phyloP scores from a whole-genome alignment of 2,113 vertebrate genomes.

The Bettongia penicillata region DNA sequence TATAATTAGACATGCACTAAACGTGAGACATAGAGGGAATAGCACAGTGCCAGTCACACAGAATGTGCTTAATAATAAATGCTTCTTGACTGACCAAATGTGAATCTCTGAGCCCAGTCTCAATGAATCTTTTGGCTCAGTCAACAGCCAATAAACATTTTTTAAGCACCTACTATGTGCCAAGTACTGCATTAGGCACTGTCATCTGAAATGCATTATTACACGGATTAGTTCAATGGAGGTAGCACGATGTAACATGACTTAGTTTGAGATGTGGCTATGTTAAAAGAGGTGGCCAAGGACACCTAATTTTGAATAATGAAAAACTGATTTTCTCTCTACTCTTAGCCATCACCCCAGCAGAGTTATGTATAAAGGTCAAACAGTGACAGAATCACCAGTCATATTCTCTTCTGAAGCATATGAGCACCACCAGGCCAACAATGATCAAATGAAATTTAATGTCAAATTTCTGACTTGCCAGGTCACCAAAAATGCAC shows the following conservation, averaged over 20 bases:
- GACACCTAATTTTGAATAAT: slow-evolving; percentile 20
- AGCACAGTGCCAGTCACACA: not conserved
- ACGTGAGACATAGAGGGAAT: not conserved
- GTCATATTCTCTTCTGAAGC: not conserved
- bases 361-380: not conserved
- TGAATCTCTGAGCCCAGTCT: not conserved
- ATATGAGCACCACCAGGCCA: not conserved
- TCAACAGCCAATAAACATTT: not conserved
- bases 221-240: not conserved
- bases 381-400: not conserved
- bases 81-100: not conserved
- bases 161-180: not conserved
- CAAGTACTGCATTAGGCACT: not conserved
- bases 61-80: too few species aligned
- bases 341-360: not conserved
- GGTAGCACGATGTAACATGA: not conserved
- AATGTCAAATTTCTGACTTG: slow-evolving; percentile 12
- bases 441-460: slow-evolving; percentile 10
- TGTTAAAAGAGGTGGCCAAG: not conserved
- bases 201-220: not conserved
- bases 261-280: slow-evolving; percentile 28
- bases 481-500: slow-evolving; percentile 2
- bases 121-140: not conserved
- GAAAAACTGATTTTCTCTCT: slow-evolving; percentile 5
- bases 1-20: not conserved